These are phyloP conservation scores for Clistopyga incitator DNA, from an alignment of 2,888 invertebrate genomes.

Conservation along the genomic window DNA sequence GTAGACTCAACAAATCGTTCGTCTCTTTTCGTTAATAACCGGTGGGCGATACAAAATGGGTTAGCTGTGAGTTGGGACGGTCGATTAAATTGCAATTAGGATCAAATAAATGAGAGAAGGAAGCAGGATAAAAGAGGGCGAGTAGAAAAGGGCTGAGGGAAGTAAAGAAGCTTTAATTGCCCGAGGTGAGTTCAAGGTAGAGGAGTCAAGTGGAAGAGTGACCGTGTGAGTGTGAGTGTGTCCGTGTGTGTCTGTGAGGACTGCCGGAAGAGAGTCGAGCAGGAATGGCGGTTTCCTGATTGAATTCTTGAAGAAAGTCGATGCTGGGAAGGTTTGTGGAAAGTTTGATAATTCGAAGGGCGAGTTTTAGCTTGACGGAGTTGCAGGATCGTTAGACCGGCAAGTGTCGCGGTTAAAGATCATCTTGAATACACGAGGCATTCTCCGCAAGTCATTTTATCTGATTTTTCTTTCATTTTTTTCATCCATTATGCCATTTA, in stretches of 20 bases:
- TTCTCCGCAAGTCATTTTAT: too few relatives aligned
- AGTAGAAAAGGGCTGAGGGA: constrained; percentile 6
- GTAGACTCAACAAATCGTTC: background rate
- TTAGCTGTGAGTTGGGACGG: constrained; percentile 3
- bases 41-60: background rate
- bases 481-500: too few relatives aligned
- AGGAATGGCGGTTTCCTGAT: constrained; percentile 46
- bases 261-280: constrained; percentile 44
- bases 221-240: background rate
- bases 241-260: constrained; percentile 26
- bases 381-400: constrained; percentile 27
- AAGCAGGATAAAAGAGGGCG: constrained; percentile 21
- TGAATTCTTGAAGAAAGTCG: constrained; percentile 57
- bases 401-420: constrained; percentile 25
- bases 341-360: constrained; percentile 49
- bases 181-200: constrained; percentile 52
- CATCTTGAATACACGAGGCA: constrained; percentile 21
- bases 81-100: constrained; percentile 64
- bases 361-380: constrained; percentile 31
- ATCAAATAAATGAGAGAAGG: constrained; percentile 47
- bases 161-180: constrained; percentile 51
- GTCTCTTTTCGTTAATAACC: constrained; percentile 9
- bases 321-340: constrained; percentile 25
- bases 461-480: too few relatives aligned
- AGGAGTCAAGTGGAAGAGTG: background rate